Base-by-base conservation (phyloP, 2,113 vertebrate species). In the Lagopus muta region DNA sequence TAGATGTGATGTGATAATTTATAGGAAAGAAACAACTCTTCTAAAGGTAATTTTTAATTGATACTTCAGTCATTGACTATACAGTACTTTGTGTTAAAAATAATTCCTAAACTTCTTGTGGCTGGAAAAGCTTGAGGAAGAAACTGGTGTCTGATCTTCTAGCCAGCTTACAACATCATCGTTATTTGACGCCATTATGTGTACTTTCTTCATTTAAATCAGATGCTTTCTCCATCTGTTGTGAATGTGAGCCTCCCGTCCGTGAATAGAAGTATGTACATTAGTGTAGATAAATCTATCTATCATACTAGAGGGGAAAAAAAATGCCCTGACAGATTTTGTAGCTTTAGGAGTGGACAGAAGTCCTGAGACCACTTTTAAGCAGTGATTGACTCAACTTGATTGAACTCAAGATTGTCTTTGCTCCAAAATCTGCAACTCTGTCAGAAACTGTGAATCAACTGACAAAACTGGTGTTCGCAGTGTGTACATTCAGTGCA, bases 191-290 rank as follows among this genome's bases (percentile, higher is more conserved):
- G 88, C 34, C 20, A 22, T 14, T 48, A 34, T 48, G 11, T 32
- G 14, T 17, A 93, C 74, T 91, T 91, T 91, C 58, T 79, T 92
- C 81, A 45, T 84, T 42, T 90, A 55, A 65, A 81, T 76, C 67
- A 88, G 42, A 72, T 90, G 67, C 36, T 90, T 84, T 85, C 66
- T 86, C 62, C 84, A 87, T 93, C 85, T 95, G 92, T 50, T 95
- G 38, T 76, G 64, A 66, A 45, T 72, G 34, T 60, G 15, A 7
- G 45, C 22, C 21, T 91, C 76, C 45, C 16, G 32, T 25, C 77
- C 7, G 28, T 8, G 12, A 32, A 58, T 16, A 69, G 67, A 91
- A 74, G 13, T 62, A 6, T 32, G 2, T 38, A 38, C 58, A 10
- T 19, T 6, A 73, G 14, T 54, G 5, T n/a, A 9, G 45, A 21